These are phyloP conservation scores for Anabas testudineus DNA, from an alignment of 2,797 vertebrate genomes.

Conservation along the genomic window DNA sequence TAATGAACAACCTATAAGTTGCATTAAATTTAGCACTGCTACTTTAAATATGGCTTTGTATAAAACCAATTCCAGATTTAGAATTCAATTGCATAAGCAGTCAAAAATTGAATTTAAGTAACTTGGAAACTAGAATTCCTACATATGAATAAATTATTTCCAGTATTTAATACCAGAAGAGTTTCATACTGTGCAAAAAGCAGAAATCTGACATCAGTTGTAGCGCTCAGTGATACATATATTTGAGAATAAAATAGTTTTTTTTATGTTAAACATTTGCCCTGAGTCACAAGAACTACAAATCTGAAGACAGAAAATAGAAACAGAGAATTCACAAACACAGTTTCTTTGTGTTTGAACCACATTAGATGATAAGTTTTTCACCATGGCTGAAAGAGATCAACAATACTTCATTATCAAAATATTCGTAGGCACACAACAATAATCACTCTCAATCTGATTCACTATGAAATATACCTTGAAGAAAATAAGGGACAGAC, in stretches of 20 bases:
- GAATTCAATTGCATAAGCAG: neutral
- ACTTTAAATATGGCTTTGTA: no score
- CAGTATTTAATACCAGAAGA: slow-evolving; percentile 25
- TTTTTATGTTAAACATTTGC: slow-evolving; percentile 21
- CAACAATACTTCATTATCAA: slow-evolving; percentile 29
- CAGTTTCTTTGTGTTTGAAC: neutral
- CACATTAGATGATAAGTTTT: neutral
- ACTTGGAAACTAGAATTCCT: neutral
- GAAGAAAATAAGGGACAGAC: slow-evolving; percentile 9
- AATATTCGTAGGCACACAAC: slow-evolving; percentile 21
- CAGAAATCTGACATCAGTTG: slow-evolving; percentile 16
- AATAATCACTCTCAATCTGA: slow-evolving; percentile 7
- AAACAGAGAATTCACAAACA: neutral
- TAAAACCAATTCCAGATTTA: neutral
- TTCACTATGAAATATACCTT: neutral
- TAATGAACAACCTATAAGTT: no score
- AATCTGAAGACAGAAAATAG: slow-evolving; percentile 9
- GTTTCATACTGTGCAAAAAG: slow-evolving; percentile 19
- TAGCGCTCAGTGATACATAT: neutral
- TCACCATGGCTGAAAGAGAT: neutral
- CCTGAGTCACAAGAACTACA: slow-evolving; percentile 36
- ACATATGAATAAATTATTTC: neutral
- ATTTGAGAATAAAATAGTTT: slow-evolving; percentile 3
- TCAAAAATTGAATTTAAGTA: neutral
- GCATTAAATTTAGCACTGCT: no score